Percentiles rank a stretch among this genome's conserved stretches.
Conservation (phyloP, 2,113 vertebrate species). For the Daboia siamensis region DNA sequence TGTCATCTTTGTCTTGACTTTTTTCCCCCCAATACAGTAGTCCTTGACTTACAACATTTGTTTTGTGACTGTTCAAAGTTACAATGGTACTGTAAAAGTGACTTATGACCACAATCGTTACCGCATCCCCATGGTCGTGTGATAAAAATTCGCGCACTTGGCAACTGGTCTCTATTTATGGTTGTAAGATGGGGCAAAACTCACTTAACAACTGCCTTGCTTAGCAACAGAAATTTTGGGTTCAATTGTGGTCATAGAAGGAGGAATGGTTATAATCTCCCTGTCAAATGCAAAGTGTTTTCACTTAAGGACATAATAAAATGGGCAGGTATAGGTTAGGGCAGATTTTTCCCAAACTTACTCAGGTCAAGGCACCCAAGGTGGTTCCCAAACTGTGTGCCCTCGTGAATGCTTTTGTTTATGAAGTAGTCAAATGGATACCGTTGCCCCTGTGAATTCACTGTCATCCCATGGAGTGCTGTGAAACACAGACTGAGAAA, state of each 20-base stretch:
- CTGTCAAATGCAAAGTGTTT: neutral
- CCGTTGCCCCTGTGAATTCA: neutral
- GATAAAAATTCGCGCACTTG: neutral
- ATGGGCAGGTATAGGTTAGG: neutral
- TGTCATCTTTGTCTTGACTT: neutral
- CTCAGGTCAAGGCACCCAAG: neutral
- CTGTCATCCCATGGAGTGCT: neutral
- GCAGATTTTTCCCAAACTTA: neutral
- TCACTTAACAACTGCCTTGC: neutral
- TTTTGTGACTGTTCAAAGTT: neutral
- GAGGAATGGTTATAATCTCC: neutral
- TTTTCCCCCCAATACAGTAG: neutral
- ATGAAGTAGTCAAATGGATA: neutral
- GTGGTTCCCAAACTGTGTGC: neutral
- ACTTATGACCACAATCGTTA: neutral
- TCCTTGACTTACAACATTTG: neutral
- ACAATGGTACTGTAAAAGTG: neutral
- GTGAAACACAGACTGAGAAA: neutral
- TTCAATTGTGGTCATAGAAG: neutral
- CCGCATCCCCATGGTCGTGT: neutral
- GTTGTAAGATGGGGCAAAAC: neutral
- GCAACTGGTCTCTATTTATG: neutral
- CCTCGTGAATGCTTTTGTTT: neutral
- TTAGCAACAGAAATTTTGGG: neutral
- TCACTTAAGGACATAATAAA: neutral